phyloP scores from a whole-genome alignment of 2,888 invertebrate species.

The Harpagoxenus sublaevis region DNA sequence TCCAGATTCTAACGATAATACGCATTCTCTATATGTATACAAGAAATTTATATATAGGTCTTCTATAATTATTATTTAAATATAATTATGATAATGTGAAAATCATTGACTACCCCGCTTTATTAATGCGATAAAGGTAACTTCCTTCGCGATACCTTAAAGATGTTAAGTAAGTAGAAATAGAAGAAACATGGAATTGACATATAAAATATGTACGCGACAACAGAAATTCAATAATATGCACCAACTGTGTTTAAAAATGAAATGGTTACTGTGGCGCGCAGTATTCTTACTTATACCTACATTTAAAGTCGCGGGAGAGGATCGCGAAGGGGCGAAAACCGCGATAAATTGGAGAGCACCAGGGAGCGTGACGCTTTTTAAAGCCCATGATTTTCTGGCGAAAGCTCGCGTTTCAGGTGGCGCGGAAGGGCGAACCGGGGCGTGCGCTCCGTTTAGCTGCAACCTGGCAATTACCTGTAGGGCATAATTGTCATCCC shows the following conservation, averaged over 20 bases:
- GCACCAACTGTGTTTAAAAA: neutral
- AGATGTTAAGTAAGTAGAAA: neutral
- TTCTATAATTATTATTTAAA: neutral
- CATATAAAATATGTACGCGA: neutral
- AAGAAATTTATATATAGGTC: neutral
- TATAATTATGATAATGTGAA: neutral
- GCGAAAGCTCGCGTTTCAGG: constrained; percentile 79
- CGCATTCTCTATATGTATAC: neutral
- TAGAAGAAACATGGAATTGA: neutral
- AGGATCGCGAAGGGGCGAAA: constrained; percentile 29
- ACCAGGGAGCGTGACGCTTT: constrained; percentile 78
- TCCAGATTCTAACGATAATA: neutral
- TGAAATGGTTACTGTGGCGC: constrained; percentile 15
- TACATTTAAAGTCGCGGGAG: neutral
- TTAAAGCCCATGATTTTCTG: constrained; percentile 81
- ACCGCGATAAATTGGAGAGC: constrained; percentile 71
- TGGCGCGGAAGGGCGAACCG: constrained; percentile 69
- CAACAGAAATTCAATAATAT: neutral
- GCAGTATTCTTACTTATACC: constrained; percentile 1
- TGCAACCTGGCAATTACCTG: constrained; percentile 84
- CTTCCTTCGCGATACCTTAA: neutral
- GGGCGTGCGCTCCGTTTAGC: constrained; percentile 83
- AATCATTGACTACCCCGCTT: neutral
- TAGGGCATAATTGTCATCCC: constrained; percentile 86
- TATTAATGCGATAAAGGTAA: neutral